These are phyloP conservation scores for Ganaspis brasiliensis DNA, from an alignment of 2,888 invertebrate genomes.

Conservation along the genomic window DNA sequence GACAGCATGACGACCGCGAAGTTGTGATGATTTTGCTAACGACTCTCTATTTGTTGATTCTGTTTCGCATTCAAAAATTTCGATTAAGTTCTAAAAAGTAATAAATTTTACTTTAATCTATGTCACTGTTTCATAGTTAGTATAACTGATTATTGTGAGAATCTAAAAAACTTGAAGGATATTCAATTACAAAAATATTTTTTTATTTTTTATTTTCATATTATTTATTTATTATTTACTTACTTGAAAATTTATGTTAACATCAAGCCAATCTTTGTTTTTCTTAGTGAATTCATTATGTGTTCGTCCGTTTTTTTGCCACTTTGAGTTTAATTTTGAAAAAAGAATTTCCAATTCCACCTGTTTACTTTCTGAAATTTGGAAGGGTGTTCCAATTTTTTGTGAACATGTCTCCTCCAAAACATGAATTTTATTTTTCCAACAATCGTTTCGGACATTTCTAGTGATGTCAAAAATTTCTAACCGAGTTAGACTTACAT, in stretches of 20 bases:
- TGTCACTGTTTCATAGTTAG: not conserved
- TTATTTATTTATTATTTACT: conserved; percentile 5
- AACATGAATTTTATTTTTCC: not conserved
- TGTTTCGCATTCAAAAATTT: not conserved
- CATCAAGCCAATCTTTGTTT: not conserved
- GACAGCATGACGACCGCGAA: conserved; percentile 27
- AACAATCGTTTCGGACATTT: not conserved
- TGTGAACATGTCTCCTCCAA: conserved; percentile 1
- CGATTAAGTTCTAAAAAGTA: not conserved
- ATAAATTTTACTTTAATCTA: not conserved
- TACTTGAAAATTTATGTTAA: not conserved
- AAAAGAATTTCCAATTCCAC: not conserved
- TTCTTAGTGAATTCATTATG: not conserved
- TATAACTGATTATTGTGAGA: conserved; percentile 1
- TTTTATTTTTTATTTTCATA: conserved; percentile 1
- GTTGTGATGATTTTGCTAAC: not conserved
- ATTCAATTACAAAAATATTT: not conserved
- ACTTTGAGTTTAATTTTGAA: conserved; percentile 1
- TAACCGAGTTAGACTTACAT: not conserved
- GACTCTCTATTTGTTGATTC: not conserved
- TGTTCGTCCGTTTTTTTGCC: not conserved
- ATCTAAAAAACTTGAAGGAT: not conserved
- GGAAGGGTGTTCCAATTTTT: not conserved
- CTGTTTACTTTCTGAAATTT: not conserved
- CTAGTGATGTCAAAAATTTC: not conserved